phyloP scores from a whole-genome alignment of 2,113 vertebrate species.

The Diadophis punctatus region DNA sequence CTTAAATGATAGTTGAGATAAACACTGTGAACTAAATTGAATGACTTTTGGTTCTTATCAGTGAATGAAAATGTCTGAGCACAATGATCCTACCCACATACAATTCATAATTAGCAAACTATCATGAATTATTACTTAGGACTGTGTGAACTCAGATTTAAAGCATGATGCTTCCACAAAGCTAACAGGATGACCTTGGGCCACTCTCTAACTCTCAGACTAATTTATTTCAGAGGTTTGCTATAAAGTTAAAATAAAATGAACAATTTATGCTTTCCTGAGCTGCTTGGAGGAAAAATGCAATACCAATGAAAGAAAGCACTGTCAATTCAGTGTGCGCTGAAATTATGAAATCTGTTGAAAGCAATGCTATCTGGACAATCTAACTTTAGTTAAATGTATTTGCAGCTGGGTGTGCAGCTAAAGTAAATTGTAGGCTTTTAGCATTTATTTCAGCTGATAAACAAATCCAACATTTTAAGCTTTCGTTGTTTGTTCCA shows the following conservation, averaged over 20 bases:
- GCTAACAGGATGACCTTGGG: neutral
- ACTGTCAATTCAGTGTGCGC: neutral
- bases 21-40: neutral
- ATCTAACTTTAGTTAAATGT: neutral
- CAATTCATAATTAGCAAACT: neutral
- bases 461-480: neutral
- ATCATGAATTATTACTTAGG: no score
- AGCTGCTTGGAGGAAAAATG: neutral
- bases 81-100: neutral
- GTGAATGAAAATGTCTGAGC: neutral
- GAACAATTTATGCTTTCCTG: neutral
- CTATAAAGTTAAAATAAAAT: neutral
- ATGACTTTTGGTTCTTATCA: neutral
- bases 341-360: neutral
- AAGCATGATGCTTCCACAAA: neutral
- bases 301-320: neutral
- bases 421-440: neutral
- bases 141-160: neutral
- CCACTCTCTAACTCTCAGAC: neutral
- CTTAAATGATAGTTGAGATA: neutral
- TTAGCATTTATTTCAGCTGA: conserved; percentile 18
- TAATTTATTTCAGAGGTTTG: neutral
- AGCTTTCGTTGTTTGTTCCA: conserved; percentile 15
- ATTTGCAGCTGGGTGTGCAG: neutral
- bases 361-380: neutral